Conservation (phyloP, 2,113 vertebrate genomes). For the Dromiciops gliroides region DNA sequence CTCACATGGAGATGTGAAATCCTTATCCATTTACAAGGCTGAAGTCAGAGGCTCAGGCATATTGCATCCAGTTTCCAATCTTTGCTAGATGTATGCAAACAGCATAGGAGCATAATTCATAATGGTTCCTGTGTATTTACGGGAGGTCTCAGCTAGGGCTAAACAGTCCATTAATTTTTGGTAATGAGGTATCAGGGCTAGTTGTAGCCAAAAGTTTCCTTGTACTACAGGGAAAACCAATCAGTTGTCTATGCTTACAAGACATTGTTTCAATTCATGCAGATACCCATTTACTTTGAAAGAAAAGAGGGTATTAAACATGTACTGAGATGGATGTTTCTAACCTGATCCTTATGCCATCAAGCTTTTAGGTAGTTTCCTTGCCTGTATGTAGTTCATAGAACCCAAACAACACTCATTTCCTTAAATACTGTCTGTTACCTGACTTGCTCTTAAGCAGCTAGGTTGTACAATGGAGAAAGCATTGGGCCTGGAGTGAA, state of each 20-base stretch:
- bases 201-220: background rate
- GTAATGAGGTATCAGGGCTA: background rate
- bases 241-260: background rate
- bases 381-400: background rate
- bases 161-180: background rate
- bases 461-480: background rate
- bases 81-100: background rate
- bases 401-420: background rate
- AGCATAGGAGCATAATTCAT: background rate
- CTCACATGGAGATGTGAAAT: constrained; percentile 59
- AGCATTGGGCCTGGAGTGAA: background rate
- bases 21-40: constrained; percentile 71
- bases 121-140: background rate
- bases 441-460: background rate
- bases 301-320: fast-evolving
- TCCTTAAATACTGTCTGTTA: background rate
- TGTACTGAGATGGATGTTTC: background rate
- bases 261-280: background rate
- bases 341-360: background rate
- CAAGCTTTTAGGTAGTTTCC: background rate
- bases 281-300: background rate
- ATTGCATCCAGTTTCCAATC: constrained; percentile 45
- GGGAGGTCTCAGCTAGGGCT: background rate
- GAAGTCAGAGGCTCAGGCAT: constrained; percentile 69
- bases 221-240: background rate